Conservation (phyloP, 1,140 invertebrate species). For the Uloborus diversus region DNA sequence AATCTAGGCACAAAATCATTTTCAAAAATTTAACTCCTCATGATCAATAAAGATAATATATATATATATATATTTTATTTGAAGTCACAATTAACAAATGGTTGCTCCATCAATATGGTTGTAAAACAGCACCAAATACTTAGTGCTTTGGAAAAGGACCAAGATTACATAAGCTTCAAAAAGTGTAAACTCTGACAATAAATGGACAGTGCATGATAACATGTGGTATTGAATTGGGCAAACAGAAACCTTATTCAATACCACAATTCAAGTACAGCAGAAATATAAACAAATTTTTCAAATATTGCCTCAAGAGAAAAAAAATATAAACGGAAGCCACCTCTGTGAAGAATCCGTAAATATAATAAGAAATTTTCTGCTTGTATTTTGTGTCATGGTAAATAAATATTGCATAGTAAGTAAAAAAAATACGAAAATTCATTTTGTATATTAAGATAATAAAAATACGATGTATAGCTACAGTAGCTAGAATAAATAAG, state of each 20-base stretch:
- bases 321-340: slow-evolving; percentile 54
- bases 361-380: slow-evolving; percentile 38
- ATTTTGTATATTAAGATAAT: slow-evolving; percentile 54
- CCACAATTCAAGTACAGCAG: slow-evolving; percentile 41
- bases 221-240: slow-evolving; percentile 42
- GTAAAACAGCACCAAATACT: slow-evolving; percentile 59
- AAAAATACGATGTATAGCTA: slow-evolving; percentile 51
- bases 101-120: slow-evolving; percentile 52
- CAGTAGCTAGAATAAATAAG: slow-evolving; percentile 55
- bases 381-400: slow-evolving; percentile 51
- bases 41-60: slow-evolving; percentile 57
- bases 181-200: slow-evolving; percentile 57
- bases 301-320: slow-evolving; percentile 46
- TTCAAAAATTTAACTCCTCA: slow-evolving; percentile 55
- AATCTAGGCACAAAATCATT: slow-evolving; percentile 57
- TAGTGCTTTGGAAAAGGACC: slow-evolving; percentile 58
- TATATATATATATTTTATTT: slow-evolving; percentile 52
- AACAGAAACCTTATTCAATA: slow-evolving; percentile 36
- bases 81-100: slow-evolving; percentile 51
- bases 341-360: slow-evolving; percentile 47
- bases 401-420: slow-evolving; percentile 57
- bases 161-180: slow-evolving; percentile 52
- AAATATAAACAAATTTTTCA: slow-evolving; percentile 38
- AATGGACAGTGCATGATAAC: slow-evolving; percentile 56
- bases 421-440: slow-evolving; percentile 51